phyloP scores from a whole-genome alignment of 2,797 vertebrate genomes.

The Aulostomus chinensis region DNA sequence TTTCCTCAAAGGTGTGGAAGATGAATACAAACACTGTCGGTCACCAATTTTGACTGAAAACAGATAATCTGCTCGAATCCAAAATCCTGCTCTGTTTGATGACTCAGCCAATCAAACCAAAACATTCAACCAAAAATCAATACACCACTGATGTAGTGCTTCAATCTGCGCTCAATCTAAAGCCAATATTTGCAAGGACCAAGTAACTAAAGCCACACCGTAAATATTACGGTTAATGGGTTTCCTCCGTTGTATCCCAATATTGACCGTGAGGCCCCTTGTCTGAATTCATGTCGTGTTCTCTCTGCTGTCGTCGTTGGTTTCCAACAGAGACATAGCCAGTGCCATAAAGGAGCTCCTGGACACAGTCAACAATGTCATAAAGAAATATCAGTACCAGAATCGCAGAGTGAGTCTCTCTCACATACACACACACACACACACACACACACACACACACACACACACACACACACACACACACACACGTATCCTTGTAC shows the following conservation, averaged over 20 bases:
- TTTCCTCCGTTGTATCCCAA: no score
- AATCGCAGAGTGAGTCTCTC: constrained; percentile 93
- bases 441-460: not conserved
- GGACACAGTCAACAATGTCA: constrained; percentile 99
- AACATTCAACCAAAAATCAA: no score
- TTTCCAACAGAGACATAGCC: constrained; percentile 90
- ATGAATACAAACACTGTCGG: no score
- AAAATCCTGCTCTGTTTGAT: no score
- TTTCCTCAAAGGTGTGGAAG: no score
- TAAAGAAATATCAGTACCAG: constrained; percentile 99
- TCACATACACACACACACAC: not conserved
- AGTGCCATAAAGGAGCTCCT: constrained; percentile 99
- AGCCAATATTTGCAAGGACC: not conserved
- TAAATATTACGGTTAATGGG: not conserved
- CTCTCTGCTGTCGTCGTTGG: not conserved
- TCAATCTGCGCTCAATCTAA: not conserved
- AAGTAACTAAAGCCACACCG: not conserved
- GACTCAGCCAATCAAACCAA: no score
- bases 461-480: not conserved
- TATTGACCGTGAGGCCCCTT: no score
- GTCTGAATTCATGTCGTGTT: no score
- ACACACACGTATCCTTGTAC: no score
- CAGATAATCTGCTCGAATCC: no score
- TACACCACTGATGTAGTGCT: no score
- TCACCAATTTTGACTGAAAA: no score